Conservation (phyloP, 2,113 vertebrate species). For the Trochalopteron elliotii region DNA sequence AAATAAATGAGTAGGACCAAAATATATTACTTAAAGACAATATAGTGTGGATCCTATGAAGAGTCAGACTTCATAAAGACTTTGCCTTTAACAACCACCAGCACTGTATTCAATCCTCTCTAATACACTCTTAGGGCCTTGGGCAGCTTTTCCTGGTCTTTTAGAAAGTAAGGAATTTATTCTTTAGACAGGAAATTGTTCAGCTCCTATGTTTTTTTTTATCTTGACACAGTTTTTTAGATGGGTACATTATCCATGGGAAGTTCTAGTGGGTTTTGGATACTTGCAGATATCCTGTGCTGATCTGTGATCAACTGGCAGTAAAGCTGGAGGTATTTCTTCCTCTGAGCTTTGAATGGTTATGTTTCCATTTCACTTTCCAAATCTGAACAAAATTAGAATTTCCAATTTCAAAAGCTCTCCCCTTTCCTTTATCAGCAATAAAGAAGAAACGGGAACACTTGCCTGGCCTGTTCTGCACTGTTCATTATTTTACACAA, state of each 20-base stretch:
- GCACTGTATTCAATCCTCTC: background rate
- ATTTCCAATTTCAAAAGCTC: constrained; percentile 9
- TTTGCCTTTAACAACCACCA: background rate
- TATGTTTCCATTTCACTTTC: background rate
- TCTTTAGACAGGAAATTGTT: background rate
- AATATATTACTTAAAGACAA: background rate
- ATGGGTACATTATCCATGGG: background rate
- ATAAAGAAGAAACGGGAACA: background rate
- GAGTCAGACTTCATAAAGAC: background rate
- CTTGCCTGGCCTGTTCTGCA: background rate
- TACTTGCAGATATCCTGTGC: background rate
- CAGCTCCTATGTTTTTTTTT: background rate
- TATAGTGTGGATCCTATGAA: background rate
- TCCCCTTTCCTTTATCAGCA: background rate
- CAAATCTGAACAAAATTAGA: background rate
- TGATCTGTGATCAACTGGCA: background rate
- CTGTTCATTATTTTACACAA: constrained; percentile 26
- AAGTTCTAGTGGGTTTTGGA: background rate
- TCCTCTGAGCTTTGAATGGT: background rate
- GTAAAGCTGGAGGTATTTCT: background rate
- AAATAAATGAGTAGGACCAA: background rate
- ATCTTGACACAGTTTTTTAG: background rate
- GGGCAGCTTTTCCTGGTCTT: background rate
- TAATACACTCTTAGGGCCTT: background rate
- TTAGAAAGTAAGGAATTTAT: background rate